Evolutionary conservation across 2,113 vertebrate genomes (phyloP), one percentile per base, ranked within the genome.

Genomic region (Prinia subflava): DNA sequence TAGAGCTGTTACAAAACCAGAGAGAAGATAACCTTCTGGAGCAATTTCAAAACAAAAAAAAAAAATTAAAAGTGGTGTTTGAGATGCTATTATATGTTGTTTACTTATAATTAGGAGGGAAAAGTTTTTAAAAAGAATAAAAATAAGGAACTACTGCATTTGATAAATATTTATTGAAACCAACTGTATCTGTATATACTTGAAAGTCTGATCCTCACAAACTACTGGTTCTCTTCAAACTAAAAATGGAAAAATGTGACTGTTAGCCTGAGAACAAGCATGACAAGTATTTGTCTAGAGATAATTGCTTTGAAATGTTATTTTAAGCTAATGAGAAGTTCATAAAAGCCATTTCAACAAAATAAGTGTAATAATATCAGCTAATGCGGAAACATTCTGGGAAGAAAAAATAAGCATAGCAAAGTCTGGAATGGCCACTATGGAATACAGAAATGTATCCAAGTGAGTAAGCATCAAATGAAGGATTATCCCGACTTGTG

Each of bases 381-480:
- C 49, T 94, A 82, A 91, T 46, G 27, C 7, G 37, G 87, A 81
- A 96, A 55, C 44, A 49, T 94, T 89, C 85, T 96, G 86, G 68
- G 74, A 94, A 91, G 59, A 67, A 87, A 79, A 94, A 95, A 85
- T 33, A 90, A 87, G 64, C 46, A 69, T 81, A 73, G 56, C n/a
- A 69, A 87, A 69, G 52, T 41, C 83, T 91, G 37, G 42, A 92
- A 84, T 91, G 92, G 90, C 89, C 95, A 87, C 64, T 68, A 35
- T 67, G 79, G 93, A 95, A 91, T 95, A 95, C 83, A 95, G 95
- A 88, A 97, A 96, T 92, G 74, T 97, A 97, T 94, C 89, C 97
- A 93, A 92, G 89, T 97, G 96, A 97, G 70, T 97, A 95, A 98
- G 91, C 96, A 98, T 95, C 92, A 97, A 97, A 97, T 97, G 94